Conservation (phyloP, 2,113 vertebrate genomes). For the Takifugu bimaculatus region DNA sequence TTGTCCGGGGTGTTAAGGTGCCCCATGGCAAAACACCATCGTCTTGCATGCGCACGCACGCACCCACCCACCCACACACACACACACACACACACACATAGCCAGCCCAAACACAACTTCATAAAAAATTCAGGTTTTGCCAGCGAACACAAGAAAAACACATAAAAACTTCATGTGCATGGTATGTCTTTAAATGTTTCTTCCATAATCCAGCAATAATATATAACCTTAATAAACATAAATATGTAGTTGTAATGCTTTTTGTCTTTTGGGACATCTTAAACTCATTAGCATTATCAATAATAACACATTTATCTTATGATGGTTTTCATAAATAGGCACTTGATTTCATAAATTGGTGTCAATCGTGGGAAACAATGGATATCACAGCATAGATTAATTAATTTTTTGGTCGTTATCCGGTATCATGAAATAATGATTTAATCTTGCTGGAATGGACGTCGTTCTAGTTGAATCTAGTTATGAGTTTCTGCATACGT, state of each 20-base stretch:
- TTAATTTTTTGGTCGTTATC: not conserved
- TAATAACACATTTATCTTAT: not conserved
- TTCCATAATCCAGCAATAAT: too few species aligned
- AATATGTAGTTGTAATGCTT: not conserved
- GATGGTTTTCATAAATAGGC: not conserved
- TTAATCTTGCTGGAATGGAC: not conserved
- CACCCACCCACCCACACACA: conserved; percentile 13
- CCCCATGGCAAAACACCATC: conserved; percentile 44
- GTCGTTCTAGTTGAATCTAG: not conserved
- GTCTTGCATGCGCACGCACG: conserved; percentile 23
- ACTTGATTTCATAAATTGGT: not conserved
- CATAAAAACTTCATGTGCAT: not conserved
- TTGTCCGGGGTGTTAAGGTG: conserved; percentile 60
- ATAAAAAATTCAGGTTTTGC: not conserved
- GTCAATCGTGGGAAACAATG: not conserved
- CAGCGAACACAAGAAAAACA: not conserved
- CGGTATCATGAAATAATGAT: not conserved
- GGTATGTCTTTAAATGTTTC: not conserved
- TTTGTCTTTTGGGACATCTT: not conserved
- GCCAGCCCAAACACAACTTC: not conserved
- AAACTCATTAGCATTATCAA: not conserved
- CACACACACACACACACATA: conserved; percentile 14
- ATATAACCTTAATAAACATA: not conserved
- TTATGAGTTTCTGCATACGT: not conserved
- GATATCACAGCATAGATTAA: not conserved